A percentile compares a stretch with the other conserved stretches of the same genome.
Conservation (phyloP, 2,888 invertebrate genomes). For the Drosophila borealis region DNA sequence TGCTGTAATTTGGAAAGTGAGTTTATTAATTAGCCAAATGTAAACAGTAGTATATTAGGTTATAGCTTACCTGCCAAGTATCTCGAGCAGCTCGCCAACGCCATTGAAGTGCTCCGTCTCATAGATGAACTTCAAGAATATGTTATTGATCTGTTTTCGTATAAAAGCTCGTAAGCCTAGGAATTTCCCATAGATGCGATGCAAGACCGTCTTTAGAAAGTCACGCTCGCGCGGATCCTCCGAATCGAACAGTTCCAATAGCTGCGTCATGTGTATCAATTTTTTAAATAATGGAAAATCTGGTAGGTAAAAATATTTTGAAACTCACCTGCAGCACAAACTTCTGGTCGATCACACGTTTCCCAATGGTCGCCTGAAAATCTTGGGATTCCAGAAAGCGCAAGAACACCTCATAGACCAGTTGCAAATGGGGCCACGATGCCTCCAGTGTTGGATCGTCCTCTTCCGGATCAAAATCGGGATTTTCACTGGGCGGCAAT, state of each 20-base stretch:
- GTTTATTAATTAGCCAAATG: neutral
- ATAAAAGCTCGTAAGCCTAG: conserved; percentile 97
- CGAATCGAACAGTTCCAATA: conserved; percentile 97
- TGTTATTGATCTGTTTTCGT: conserved; percentile 99
- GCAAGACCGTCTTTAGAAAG: conserved; percentile 98
- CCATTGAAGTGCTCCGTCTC: conserved; percentile 99
- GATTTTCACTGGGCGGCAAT: conserved; percentile 93
- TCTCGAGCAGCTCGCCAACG: conserved; percentile 97
- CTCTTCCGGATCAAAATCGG: conserved; percentile 97
- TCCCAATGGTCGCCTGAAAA: conserved; percentile 96
- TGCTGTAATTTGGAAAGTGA: conserved; percentile 87
- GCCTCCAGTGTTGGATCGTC: conserved; percentile 98
- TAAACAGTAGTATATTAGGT: neutral
- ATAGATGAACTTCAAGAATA: conserved; percentile 98
- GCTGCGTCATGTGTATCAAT: conserved; percentile 85
- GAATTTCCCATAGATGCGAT: conserved; percentile 99
- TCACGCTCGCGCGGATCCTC: conserved; percentile 98
- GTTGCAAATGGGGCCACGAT: conserved; percentile 96
- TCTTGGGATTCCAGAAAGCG: conserved; percentile 96
- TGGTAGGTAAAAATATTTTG: too few relatives aligned
- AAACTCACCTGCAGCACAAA: conserved; percentile 93
- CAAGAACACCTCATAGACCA: conserved; percentile 91
- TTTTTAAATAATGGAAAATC: too few relatives aligned
- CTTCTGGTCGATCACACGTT: conserved; percentile 97
- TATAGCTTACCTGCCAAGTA: conserved; percentile 91